phyloP scores from a whole-genome alignment of 2,888 invertebrate species.

The Flabesymbios commensalis region DNA sequence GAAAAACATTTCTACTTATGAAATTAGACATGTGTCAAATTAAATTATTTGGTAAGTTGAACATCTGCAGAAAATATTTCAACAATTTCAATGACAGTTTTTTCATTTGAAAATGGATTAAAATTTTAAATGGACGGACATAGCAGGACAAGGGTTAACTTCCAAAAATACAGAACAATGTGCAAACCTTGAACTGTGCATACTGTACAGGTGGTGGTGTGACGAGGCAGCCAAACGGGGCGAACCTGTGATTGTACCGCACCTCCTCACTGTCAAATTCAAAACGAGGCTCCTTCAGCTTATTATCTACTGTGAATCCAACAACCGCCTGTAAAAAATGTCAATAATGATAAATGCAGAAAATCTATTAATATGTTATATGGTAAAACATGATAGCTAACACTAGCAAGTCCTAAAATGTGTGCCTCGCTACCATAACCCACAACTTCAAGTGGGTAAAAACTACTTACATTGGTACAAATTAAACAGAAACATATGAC shows the following conservation, averaged over 20 bases:
- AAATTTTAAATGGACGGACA: too few relatives aligned
- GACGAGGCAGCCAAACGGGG: constrained; percentile 82
- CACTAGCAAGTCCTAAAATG: background rate
- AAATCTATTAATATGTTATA: background rate
- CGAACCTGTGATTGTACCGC: constrained; percentile 91
- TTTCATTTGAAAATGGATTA: too few relatives aligned
- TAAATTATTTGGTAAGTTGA: too few relatives aligned
- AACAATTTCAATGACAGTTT: too few relatives aligned
- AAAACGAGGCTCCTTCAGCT: constrained; percentile 79
- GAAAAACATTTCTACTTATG: too few relatives aligned
- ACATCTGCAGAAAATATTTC: too few relatives aligned
- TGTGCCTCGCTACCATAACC: too few relatives aligned
- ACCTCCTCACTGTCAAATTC: constrained; percentile 91
- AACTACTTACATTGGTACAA: too few relatives aligned
- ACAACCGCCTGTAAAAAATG: constrained; percentile 75
- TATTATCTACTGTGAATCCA: constrained; percentile 85
- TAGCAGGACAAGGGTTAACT: background rate
- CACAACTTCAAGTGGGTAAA: too few relatives aligned
- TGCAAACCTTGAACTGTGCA: constrained; percentile 59
- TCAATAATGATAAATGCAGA: background rate
- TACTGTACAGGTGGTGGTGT: constrained; percentile 92
- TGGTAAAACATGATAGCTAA: background rate
- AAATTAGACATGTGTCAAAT: too few relatives aligned
- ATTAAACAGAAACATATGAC: background rate
- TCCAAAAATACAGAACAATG: background rate